Evolutionary conservation across 2,113 vertebrate species (phyloP).

Genomic region (Laticauda laticaudata): DNA sequence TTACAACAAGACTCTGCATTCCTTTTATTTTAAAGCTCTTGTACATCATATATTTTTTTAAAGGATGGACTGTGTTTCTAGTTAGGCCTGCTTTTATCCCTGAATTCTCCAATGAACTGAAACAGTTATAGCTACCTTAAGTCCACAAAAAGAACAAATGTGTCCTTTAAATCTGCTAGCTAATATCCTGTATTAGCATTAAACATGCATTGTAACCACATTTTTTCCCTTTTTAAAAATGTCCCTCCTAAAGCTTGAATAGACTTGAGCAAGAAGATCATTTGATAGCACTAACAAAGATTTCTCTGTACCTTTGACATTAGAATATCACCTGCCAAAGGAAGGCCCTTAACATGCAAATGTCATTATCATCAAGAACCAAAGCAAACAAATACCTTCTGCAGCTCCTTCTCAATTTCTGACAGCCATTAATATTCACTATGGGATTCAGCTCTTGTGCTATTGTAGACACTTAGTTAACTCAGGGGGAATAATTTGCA

Average conservation of each 20-base stretch:
- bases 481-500: constrained; percentile 50
- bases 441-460: constrained; percentile 63
- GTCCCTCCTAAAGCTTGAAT: constrained; percentile 16
- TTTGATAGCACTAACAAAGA: constrained; percentile 28
- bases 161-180: constrained; percentile 33
- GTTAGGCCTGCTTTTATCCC: constrained; percentile 48
- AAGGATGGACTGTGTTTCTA: constrained; percentile 41
- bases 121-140: constrained; percentile 58
- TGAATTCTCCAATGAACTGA: constrained; percentile 49
- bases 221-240: constrained; percentile 48
- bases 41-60: constrained; percentile 53
- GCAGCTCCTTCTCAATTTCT: constrained; percentile 68
- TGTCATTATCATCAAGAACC: constrained; percentile 62
- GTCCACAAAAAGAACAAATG: constrained; percentile 32
- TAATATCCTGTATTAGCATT: constrained; percentile 23
- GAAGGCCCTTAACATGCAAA: constrained; percentile 63
- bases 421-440: constrained; percentile 68
- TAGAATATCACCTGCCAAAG: constrained; percentile 31
- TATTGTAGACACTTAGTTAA: constrained; percentile 61
- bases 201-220: constrained; percentile 25
- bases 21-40: constrained; percentile 42
- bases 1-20: constrained; percentile 15
- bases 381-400: constrained; percentile 71
- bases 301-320: constrained; percentile 45
- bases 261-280: constrained; percentile 28